These are phyloP conservation scores for Cynopterus brachyotis DNA, from an alignment of 2,113 vertebrate species.

Conservation along the genomic window DNA sequence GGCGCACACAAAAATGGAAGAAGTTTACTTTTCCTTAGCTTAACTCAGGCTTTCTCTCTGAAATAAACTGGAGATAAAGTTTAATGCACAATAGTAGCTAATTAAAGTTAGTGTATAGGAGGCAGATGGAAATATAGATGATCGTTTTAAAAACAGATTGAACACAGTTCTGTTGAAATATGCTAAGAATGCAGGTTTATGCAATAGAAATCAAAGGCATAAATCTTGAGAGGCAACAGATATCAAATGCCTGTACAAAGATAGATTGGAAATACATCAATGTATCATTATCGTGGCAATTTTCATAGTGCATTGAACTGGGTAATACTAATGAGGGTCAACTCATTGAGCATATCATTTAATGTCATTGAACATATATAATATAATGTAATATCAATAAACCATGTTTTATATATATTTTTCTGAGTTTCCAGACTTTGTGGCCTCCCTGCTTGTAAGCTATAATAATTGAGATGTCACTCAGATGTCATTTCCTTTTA, in stretches of 20 bases:
- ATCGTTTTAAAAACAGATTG: background rate
- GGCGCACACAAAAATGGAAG: background rate
- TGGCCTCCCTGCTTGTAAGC: background rate
- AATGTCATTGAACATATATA: background rate
- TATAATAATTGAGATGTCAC: background rate
- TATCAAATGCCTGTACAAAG: background rate
- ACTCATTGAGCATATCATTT: background rate
- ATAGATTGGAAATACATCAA: background rate
- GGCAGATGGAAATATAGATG: background rate
- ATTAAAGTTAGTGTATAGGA: constrained; percentile 10
- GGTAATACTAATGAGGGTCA: background rate
- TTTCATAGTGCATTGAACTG: background rate
- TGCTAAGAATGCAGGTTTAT: background rate
- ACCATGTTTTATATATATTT: background rate
- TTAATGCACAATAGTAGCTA: background rate
- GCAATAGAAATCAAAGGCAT: background rate
- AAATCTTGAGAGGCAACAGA: background rate
- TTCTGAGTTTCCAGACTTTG: background rate
- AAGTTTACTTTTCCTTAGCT: background rate
- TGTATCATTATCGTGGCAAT: background rate
- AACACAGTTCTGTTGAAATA: background rate
- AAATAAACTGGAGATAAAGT: constrained; percentile 23
- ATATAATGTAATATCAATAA: background rate
- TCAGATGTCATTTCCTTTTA: background rate
- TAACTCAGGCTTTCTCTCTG: background rate